Base-by-base conservation (phyloP, 1,140 invertebrate species). In the Formica exsecta region DNA sequence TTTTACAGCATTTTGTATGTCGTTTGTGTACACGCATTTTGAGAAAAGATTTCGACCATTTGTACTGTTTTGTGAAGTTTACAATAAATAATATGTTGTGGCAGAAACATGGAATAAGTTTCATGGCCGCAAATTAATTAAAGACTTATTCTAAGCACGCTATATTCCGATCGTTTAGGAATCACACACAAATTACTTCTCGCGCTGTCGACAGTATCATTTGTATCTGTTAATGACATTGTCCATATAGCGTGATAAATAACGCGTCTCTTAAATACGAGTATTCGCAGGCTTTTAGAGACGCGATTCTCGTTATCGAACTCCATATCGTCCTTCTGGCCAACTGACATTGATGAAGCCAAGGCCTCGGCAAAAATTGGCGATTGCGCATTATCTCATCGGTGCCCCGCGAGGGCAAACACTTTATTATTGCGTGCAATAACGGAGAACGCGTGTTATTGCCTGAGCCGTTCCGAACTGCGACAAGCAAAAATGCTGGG, bases 371-470 rank as follows among this genome's bases (percentile, higher is more conserved):
- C 65, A 91, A 92, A 91, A 92, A 92, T 92, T 91, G 87, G 61
- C 54, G 75, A 89, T 91, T 83, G 71, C 88, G 87, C 87, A 91
- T 91, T 89, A 92, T 92, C 90, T 89, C 89, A 90, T 92, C 88
- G 86, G 73, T 87, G 87, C 91, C 84, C 71, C 91, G 48, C 48
- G 91, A 92, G 90, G 91, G 91, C 90, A 90, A 88, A 92, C 87
- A 79, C 83, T 88, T 85, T 86, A 89, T 91, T 88, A 86, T 90
- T 84, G 90, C 90, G 75, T 89, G 84, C 86, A 68, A 81, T 73
- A 85, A 84, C 65, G 62, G 51, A 81, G 85, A 86, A 62, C 70
- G 51, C 54, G 22, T 51, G 62, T 62, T 77, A 66, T 44, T 66
- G 70, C 73, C n/a, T 36, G 74, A 44, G 44, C 9, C 22, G 29